Evolutionary conservation across 2,797 vertebrate genomes (phyloP).

Genomic region (Takifugu ocellatus): DNA sequence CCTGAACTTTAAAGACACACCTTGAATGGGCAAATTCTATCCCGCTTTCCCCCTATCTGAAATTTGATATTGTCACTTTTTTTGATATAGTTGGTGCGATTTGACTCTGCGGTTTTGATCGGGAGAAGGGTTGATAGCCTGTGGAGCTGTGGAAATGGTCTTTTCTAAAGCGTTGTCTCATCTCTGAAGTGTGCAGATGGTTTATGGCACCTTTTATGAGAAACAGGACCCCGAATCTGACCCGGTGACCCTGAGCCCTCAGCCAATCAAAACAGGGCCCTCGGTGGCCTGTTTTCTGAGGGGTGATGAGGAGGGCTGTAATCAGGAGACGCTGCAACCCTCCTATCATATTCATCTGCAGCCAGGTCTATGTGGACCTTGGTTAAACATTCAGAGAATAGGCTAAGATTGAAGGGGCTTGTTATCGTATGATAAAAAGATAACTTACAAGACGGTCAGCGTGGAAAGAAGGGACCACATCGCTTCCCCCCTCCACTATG

Average conservation of each 20-base stretch:
- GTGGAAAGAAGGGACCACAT: conserved; percentile 83
- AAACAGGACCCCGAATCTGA: conserved; percentile 64
- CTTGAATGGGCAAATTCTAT: conserved; percentile 62
- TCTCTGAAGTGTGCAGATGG: conserved; percentile 62
- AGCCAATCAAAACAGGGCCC: conserved; percentile 72
- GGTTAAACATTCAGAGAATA: conserved; percentile 25
- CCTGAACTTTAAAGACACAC: conserved; percentile 70
- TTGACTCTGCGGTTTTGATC: conserved; percentile 61
- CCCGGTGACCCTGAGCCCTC: conserved; percentile 71
- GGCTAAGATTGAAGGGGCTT: conserved; percentile 5
- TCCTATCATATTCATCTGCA: conserved; percentile 42
- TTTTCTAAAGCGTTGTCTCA: conserved; percentile 36
- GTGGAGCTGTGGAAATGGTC: conserved; percentile 45
- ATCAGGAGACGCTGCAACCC: conserved; percentile 50
- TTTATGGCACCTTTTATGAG: conserved; percentile 72
- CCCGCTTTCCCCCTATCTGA: conserved; percentile 53
- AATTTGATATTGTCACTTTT: conserved; percentile 62
- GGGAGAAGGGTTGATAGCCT: conserved; percentile 24
- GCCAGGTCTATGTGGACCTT: conserved; percentile 4
- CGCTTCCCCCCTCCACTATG: conserved; percentile 79
- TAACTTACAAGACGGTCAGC: conserved; percentile 83
- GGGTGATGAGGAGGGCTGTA: conserved; percentile 73
- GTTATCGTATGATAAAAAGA: conserved; percentile 36
- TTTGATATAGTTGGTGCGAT: conserved; percentile 63
- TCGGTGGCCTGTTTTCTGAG: conserved; percentile 64